Evolutionary conservation across 2,888 invertebrate genomes (phyloP), one percentile per base, ranked within the genome.

Genomic region (Ormyrus pomaceus): DNA sequence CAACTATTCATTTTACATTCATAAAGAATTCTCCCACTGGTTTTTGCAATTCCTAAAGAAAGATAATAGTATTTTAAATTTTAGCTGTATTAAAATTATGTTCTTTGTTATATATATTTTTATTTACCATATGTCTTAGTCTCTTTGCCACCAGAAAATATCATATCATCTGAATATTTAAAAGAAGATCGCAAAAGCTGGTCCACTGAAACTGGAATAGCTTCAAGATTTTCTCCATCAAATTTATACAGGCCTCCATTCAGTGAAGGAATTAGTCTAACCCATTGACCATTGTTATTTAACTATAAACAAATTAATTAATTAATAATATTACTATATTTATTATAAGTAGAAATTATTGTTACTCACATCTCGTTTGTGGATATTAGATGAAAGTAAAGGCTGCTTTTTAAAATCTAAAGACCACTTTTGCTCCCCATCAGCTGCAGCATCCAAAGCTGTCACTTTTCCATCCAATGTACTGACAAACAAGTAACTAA

Each of bases 211-310:
- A 99, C 94, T 0, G 98, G 98, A 82, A 97, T 92, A 0, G 96
- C 95, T 91, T 98, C 96, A 68, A 99, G 94, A 82, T 94, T 95
- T 81, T 96, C 95, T 0, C 97, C 98, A 90, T 98, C 96, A 89
- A 98, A 96, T 90, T 96, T 96, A 91, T 98, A 99, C 69, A 99
- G 92, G 4, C 95, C 95, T 1, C 99, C 99, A 86, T 95, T 96
- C 9, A 99, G 92, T 0, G 99, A 98, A 1, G 99, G 99, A 86
- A 99, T 97, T 88, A 99, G 93, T 68, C 97, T 93, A 19, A 97
- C 94, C 94, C 95, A 95, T 89, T 96, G 95, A 2, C 97, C 97
- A 88, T 96, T 95, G 77, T 95, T 95, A 56, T 95, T 95, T 61
- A 97, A 91, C 95, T 96, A 87, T 69, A 81, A 80, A 76, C 48